Conservation (phyloP, 1,140 invertebrate species). For the Metaphire vulgaris region DNA sequence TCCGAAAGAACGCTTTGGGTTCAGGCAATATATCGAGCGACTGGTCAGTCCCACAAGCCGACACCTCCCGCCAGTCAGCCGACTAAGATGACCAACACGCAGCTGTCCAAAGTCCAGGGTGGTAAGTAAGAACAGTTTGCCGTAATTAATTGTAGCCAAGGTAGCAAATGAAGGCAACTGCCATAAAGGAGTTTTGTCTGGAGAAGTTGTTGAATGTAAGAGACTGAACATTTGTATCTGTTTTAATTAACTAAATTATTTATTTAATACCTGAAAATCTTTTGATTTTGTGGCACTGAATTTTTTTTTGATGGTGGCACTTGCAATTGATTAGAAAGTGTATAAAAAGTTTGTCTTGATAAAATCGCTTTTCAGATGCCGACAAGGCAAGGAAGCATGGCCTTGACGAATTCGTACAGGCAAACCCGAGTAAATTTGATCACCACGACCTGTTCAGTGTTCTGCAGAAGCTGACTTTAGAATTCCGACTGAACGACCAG, state of each 20-base stretch:
- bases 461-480: conserved; percentile 84
- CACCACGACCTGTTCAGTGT: conserved; percentile 85
- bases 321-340: not conserved
- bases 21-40: conserved; percentile 89
- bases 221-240: too few species aligned
- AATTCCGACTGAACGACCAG: conserved; percentile 91
- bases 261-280: not conserved
- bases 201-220: too few species aligned
- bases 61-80: conserved; percentile 11
- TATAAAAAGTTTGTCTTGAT: not conserved
- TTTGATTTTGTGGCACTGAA: not conserved
- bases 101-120: conserved; percentile 77
- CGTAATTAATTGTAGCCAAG: not conserved
- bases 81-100: conserved; percentile 42
- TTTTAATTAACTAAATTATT: not conserved
- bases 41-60: conserved; percentile 96
- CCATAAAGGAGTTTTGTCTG: too few species aligned
- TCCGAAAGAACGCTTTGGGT: conserved; percentile 98
- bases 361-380: conserved; percentile 61
- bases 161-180: too few species aligned
- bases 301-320: not conserved
- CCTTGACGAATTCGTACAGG: conserved; percentile 98
- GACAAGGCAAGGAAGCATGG: conserved; percentile 95
- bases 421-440: conserved; percentile 93
- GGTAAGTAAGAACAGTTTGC: conserved; percentile 52